These are phyloP conservation scores for Manis javanica DNA, from an alignment of 2,797 vertebrate genomes.

Conservation along the genomic window DNA sequence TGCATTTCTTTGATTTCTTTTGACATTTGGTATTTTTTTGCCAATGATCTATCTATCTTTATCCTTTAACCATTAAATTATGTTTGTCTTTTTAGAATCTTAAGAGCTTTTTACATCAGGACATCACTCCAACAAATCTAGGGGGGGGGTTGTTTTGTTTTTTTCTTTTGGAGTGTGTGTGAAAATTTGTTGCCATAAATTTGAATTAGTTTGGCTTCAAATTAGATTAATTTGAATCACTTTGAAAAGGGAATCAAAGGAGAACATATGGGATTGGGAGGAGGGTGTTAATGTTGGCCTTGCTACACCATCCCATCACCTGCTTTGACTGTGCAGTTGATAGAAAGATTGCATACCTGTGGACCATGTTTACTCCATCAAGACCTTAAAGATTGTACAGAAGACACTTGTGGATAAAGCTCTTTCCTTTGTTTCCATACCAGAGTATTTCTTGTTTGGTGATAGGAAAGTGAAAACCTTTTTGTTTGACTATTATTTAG, in stretches of 20 bases:
- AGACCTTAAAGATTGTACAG: background rate
- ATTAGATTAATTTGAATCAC: too few species aligned
- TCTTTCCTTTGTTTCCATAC: background rate
- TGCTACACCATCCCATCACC: background rate
- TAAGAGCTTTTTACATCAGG: background rate
- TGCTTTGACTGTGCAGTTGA: background rate
- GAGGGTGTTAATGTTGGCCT: background rate
- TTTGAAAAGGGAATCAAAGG: background rate
- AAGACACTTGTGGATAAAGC: background rate
- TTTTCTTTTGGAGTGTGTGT: too few species aligned
- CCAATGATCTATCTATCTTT: background rate
- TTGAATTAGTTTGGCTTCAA: background rate
- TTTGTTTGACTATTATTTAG: background rate
- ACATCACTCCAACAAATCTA: background rate
- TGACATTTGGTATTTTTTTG: background rate
- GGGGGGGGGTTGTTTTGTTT: background rate
- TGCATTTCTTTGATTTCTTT: background rate
- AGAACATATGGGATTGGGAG: background rate
- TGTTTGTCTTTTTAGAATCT: background rate
- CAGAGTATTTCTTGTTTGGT: background rate
- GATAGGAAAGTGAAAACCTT: background rate
- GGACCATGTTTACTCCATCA: background rate
- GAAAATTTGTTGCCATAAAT: background rate
- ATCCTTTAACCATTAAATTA: background rate
- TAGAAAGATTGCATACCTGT: background rate